Evolutionary conservation across 2,888 invertebrate genomes (phyloP).

Genomic region (Zeuzera pyrina): DNA sequence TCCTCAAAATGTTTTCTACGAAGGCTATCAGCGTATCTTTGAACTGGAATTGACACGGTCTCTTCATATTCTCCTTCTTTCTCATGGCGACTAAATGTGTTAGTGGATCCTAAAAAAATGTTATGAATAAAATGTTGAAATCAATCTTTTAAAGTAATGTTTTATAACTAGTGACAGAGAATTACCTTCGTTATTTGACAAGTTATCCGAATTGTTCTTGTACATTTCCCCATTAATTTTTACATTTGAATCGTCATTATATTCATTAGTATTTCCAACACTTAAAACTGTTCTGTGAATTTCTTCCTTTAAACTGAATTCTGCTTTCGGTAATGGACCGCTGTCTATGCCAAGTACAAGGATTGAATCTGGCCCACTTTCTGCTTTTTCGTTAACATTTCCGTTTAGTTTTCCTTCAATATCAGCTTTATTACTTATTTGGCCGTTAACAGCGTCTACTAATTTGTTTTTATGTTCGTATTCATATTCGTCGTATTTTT

Average conservation of each 20-base stretch:
- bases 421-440: constrained; percentile 31
- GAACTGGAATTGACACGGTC: constrained; percentile 64
- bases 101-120: constrained; percentile 30
- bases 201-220: constrained; percentile 7
- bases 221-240: constrained; percentile 15
- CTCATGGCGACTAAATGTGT: constrained; percentile 60
- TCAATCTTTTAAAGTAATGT: not conserved
- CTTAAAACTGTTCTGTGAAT: constrained; percentile 53
- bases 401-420: constrained; percentile 29
- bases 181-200: constrained; percentile 14
- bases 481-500: constrained; percentile 42
- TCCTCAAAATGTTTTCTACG: constrained; percentile 62
- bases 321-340: constrained; percentile 56
- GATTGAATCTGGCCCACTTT: constrained; percentile 26
- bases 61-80: constrained; percentile 76
- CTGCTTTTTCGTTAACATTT: constrained; percentile 31
- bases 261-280: constrained; percentile 26
- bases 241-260: constrained; percentile 17
- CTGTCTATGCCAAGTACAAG: constrained; percentile 47
- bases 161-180: not conserved
- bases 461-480: constrained; percentile 25
- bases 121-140: constrained; percentile 12
- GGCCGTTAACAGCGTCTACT: constrained; percentile 36
- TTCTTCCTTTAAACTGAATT: constrained; percentile 58
- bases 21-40: constrained; percentile 71